These are phyloP conservation scores for Lampris megalopsis DNA, from an alignment of 2,113 vertebrate genomes.

Conservation along the genomic window DNA sequence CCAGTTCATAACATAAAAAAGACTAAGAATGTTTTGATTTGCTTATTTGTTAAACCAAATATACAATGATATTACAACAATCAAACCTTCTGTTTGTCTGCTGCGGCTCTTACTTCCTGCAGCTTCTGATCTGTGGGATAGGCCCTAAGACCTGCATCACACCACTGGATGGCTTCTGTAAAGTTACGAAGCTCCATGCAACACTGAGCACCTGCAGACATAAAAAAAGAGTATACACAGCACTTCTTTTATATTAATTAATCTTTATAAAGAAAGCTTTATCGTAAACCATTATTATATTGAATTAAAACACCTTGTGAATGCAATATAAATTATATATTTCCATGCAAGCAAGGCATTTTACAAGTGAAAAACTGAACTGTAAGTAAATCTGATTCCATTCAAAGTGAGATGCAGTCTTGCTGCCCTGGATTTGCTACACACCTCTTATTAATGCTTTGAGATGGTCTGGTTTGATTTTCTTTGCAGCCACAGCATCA, in stretches of 20 bases:
- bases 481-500: constrained; percentile 88
- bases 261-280: too few relatives aligned
- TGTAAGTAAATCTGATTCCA: neutral
- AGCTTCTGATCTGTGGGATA: constrained; percentile 90
- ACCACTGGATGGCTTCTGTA: constrained; percentile 88
- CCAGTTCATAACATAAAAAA: too few relatives aligned
- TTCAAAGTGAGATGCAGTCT: too few relatives aligned
- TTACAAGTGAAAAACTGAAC: neutral
- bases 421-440: constrained; percentile 1
- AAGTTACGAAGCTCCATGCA: constrained; percentile 88
- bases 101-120: constrained; percentile 85
- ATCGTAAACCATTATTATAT: neutral
- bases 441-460: constrained; percentile 94
- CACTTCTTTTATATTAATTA: neutral
- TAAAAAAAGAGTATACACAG: neutral
- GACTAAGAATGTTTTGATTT: too few relatives aligned
- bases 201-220: constrained; percentile 88
- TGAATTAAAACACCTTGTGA: neutral
- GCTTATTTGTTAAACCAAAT: neutral
- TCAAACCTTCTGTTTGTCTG: constrained; percentile 90
- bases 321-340: too few relatives aligned
- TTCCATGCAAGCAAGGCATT: neutral
- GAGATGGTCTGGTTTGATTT: constrained; percentile 90
- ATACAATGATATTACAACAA: neutral
- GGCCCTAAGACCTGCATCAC: constrained; percentile 89